These are phyloP conservation scores for Pterocles burchelli DNA, from an alignment of 2,113 vertebrate species.

Conservation along the genomic window DNA sequence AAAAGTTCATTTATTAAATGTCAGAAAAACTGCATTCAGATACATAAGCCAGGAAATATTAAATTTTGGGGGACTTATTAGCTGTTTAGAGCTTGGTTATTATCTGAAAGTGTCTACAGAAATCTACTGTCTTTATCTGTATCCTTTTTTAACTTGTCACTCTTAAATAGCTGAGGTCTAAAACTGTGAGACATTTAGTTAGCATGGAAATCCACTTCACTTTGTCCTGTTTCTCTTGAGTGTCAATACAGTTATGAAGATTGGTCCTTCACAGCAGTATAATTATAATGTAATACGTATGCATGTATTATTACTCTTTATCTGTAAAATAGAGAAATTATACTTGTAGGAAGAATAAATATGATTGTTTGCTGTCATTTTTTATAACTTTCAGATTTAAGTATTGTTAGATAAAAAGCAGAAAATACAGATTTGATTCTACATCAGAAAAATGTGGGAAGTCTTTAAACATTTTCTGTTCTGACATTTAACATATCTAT, in stretches of 20 bases:
- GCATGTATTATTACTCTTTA: not conserved
- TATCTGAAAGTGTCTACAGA: not conserved
- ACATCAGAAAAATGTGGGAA: not conserved
- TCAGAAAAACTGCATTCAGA: not conserved
- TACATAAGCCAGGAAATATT: not conserved
- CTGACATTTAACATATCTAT: not conserved
- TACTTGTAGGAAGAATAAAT: not conserved
- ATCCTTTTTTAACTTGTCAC: not conserved
- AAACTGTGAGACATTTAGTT: not conserved
- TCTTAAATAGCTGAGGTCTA: not conserved
- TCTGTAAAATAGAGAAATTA: not conserved
- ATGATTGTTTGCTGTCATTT: not conserved
- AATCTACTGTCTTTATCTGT: not conserved
- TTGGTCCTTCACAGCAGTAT: not conserved
- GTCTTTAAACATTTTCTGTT: not conserved
- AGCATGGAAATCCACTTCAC: not conserved
- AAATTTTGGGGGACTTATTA: not conserved
- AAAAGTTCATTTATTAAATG: not conserved
- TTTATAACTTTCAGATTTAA: not conserved
- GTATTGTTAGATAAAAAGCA: not conserved
- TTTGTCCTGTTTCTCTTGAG: not conserved
- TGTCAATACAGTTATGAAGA: not conserved
- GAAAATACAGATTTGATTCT: not conserved
- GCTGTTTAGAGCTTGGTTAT: not conserved
- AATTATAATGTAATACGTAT: not conserved